Evolutionary conservation across 2,888 invertebrate species (phyloP).

Genomic region (Dynastes grantii): DNA sequence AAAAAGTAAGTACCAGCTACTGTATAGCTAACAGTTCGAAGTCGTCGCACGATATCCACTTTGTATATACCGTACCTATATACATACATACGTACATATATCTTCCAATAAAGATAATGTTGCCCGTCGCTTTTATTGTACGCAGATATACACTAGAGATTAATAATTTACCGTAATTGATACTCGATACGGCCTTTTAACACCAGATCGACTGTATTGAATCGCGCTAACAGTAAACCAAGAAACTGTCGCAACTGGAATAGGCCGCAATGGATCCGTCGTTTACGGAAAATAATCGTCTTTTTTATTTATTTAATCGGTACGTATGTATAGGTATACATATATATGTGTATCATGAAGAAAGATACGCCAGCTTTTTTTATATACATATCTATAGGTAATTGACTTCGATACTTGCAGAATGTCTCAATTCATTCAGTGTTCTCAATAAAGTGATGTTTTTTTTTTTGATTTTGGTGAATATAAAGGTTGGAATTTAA

Average conservation of each 20-base stretch:
- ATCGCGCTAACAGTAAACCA: conserved; percentile 40
- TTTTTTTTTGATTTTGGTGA: too few species aligned
- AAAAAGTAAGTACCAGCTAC: too few species aligned
- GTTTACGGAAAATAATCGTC: background rate
- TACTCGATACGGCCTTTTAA: conserved; percentile 39
- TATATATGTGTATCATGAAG: background rate
- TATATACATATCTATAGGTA: too few species aligned
- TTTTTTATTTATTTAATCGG: conserved; percentile 3
- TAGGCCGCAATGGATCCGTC: background rate
- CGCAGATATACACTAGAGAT: conserved; percentile 41
- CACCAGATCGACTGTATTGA: conserved; percentile 14
- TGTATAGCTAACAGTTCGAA: too few species aligned
- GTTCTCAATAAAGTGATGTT: too few species aligned
- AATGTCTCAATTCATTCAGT: too few species aligned
- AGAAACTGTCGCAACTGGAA: conserved; percentile 36
- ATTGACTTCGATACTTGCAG: too few species aligned
- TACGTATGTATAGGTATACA: background rate
- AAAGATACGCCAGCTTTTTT: too few species aligned
- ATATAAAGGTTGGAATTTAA: too few species aligned
- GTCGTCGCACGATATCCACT: too few species aligned
- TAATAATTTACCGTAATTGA: conserved; percentile 47
- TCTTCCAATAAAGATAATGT: conserved; percentile 36
- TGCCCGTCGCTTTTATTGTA: conserved; percentile 23
- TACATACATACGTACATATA: background rate
- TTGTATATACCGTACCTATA: background rate